Base-by-base conservation (phyloP, 2,797 vertebrate species). In the Dendrocincla fuliginosa region DNA sequence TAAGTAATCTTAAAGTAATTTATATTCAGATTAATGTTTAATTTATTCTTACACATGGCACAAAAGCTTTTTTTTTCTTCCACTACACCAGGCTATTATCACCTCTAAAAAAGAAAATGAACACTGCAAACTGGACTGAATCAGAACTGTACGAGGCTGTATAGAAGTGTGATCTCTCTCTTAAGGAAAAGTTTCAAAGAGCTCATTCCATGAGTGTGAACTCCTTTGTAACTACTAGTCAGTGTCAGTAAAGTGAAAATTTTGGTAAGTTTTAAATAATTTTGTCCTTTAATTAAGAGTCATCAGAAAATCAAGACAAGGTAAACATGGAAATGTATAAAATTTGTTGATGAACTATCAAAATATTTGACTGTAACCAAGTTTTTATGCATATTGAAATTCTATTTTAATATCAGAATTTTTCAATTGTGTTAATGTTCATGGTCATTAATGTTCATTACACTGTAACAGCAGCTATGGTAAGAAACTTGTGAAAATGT, bases 101-200 rank as follows among this genome's bases (percentile, higher is more conserved):
- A 61, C 3, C 20, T 39, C 12, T 41, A 17, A 52, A 74, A 59
- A 9, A 74, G 30, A 70, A 70, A 35, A n/a, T 60, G 19, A 73
- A 42, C 22, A 60, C 16, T 1, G 2, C 16, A 56, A 67, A 69
- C 2, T 19, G 28, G 22, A 41, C 13, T 9, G 20, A 83, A 49
- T 46, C 16, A 60, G 11, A 50, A 5, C 5, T 0, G 9, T 22
- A 46, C 1, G 0, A 79, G 10, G 10, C 27, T 76, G 50, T 65
- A 16, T 60, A 25, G 71, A 84, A 49, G 4, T 14, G 7, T 76
- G 15, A 5, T 3, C 12, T 35, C 42, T 17, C 55, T 57, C n/a
- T 23, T 46, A 53, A 56, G 13, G 11, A 10, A 71, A 64, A 25
- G 6, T 61, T 87, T 79, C 47, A 73, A 30, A 32, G 4, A 55